phyloP scores from a whole-genome alignment of 2,113 vertebrate genomes.

The Ictalurus furcatus region DNA sequence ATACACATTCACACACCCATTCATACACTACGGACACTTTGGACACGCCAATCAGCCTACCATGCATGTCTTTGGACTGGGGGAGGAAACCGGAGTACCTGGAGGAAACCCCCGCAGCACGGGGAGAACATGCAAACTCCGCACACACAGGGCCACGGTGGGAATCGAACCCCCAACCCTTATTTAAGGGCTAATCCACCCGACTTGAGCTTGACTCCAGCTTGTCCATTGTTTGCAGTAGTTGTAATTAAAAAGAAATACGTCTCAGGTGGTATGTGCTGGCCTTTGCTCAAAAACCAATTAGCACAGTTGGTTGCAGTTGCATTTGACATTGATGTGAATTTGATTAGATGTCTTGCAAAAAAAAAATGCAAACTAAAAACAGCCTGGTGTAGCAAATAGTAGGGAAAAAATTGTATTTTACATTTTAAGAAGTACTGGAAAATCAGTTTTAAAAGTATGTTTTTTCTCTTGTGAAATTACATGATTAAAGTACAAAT shows the following conservation, averaged over 20 bases:
- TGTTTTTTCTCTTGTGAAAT: neutral
- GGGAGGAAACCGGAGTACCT: no score
- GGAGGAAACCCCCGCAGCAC: no score
- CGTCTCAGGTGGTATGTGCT: neutral
- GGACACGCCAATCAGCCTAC: no score
- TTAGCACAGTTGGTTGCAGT: constrained; percentile 4
- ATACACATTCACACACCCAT: no score
- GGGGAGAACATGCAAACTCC: no score
- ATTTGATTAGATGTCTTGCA: neutral
- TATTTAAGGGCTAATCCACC: neutral
- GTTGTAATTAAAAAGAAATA: neutral
- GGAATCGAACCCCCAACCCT: neutral
- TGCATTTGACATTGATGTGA: neutral
- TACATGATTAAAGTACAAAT: neutral
- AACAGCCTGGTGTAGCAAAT: neutral
- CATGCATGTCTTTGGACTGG: no score
- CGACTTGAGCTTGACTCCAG: neutral
- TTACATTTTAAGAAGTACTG: neutral
- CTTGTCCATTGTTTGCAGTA: neutral
- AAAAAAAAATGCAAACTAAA: neutral
- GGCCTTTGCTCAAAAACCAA: constrained; percentile 3
- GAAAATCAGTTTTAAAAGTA: neutral
- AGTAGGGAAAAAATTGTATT: neutral
- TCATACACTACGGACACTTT: no score
- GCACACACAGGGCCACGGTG: no score